A percentile compares a stretch with the other conserved stretches of the same genome.
Conservation (phyloP, 2,888 invertebrate species). For the Eupithecia subumbrata region DNA sequence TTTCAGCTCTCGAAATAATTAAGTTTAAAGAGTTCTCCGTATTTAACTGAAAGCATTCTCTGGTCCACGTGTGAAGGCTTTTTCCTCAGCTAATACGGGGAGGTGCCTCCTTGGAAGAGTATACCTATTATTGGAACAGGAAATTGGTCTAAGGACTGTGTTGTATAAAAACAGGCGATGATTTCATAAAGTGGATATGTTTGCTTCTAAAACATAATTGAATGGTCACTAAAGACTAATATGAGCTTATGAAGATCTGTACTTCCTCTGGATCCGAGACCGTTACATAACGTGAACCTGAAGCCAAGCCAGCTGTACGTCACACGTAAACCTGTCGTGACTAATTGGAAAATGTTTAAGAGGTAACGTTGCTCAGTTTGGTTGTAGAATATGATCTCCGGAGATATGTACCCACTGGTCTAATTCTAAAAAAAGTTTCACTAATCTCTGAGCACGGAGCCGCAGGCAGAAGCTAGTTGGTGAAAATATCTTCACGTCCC, state of each 20-base stretch:
- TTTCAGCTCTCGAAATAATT: constrained; percentile 34
- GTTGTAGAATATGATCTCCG: too few species aligned
- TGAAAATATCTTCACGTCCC: background rate
- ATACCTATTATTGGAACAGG: background rate
- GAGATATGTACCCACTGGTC: too few species aligned
- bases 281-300: too few species aligned
- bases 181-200: too few species aligned
- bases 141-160: background rate
- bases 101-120: background rate
- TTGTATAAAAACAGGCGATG: background rate
- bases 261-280: too few species aligned
- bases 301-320: too few species aligned
- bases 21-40: constrained; percentile 23
- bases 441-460: background rate
- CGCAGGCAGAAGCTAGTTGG: background rate
- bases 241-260: too few species aligned
- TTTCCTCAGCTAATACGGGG: background rate
- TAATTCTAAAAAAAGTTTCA: background rate
- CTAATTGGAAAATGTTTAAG: too few species aligned
- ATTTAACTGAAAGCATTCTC: constrained; percentile 36
- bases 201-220: background rate
- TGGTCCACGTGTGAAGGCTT: constrained; percentile 32
- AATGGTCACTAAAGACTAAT: too few species aligned
- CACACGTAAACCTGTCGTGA: too few species aligned
- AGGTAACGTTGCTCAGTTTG: too few species aligned